Percentiles rank a stretch among this genome's conserved stretches.
Conservation (phyloP, 2,888 invertebrate species). For the Troilus luridus region DNA sequence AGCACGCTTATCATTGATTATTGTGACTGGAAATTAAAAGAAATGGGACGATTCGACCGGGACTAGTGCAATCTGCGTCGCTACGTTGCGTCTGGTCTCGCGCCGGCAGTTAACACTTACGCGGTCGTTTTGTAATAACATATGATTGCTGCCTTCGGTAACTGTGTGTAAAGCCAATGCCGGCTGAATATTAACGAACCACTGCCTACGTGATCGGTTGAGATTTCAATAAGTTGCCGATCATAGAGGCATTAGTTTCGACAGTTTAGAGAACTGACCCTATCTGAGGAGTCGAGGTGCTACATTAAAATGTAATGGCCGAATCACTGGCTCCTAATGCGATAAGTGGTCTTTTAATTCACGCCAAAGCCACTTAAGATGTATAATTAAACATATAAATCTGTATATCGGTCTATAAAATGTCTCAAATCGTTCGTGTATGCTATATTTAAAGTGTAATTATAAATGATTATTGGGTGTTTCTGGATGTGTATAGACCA, state of each 20-base stretch:
- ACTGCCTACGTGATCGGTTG: conserved; percentile 29
- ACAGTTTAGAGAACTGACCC: background rate
- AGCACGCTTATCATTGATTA: background rate
- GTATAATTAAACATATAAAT: conserved; percentile 12
- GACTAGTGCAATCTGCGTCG: background rate
- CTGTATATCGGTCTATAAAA: background rate
- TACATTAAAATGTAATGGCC: conserved; percentile 19
- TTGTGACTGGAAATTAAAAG: background rate
- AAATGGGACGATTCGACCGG: background rate
- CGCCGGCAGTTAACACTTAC: background rate
- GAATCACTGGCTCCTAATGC: background rate
- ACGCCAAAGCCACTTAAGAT: background rate
- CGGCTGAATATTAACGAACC: conserved; percentile 30
- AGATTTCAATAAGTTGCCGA: conserved; percentile 34
- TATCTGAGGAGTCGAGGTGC: background rate
- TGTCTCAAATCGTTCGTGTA: background rate
- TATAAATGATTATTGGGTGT: background rate
- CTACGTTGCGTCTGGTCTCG: background rate
- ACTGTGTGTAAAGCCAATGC: conserved; percentile 19
- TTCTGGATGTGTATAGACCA: background rate
- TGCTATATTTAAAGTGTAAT: background rate
- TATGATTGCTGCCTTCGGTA: conserved; percentile 32
- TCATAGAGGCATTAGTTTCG: background rate
- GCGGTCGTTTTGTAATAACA: conserved; percentile 30
- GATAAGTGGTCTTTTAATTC: background rate